phyloP scores from a whole-genome alignment of 2,797 vertebrate species.

The Halcyon leucocephala region DNA sequence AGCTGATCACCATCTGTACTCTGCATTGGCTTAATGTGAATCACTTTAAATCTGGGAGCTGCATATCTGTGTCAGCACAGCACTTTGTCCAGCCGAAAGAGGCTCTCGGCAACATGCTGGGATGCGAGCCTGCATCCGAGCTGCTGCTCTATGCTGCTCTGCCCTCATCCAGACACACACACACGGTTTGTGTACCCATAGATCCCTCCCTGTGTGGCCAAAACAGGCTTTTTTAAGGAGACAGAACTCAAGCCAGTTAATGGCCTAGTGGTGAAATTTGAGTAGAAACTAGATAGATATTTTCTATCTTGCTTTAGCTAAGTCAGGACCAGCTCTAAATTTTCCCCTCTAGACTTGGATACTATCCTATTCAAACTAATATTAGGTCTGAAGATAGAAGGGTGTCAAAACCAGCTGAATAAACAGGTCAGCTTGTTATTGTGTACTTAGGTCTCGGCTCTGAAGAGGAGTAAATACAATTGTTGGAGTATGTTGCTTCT shows the following conservation, averaged over 20 bases:
- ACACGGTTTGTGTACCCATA: background rate
- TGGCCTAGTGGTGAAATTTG: background rate
- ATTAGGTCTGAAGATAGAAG: conserved; percentile 50
- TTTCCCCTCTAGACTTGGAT: conserved; percentile 37
- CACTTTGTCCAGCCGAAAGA: background rate
- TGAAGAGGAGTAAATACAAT: conserved; percentile 26
- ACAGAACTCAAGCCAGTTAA: background rate
- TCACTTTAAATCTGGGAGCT: background rate
- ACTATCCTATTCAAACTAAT: conserved; percentile 54
- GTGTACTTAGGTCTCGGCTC: background rate
- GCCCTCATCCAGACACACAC: background rate
- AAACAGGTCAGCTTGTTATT: conserved; percentile 40
- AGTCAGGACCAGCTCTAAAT: conserved; percentile 27
- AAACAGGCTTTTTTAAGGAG: background rate
- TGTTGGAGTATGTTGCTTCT: conserved; percentile 24
- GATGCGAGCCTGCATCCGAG: conserved; percentile 4
- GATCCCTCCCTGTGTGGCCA: background rate
- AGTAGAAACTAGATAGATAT: conserved; percentile 14
- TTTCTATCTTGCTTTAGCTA: conserved; percentile 23
- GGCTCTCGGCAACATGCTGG: background rate
- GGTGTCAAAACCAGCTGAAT: conserved; percentile 64
- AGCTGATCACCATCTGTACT: background rate
- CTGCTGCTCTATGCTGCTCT: background rate
- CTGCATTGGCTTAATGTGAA: background rate
- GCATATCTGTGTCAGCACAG: background rate